Conservation (phyloP, 1,140 invertebrate species). For the Onthophagus taurus region DNA sequence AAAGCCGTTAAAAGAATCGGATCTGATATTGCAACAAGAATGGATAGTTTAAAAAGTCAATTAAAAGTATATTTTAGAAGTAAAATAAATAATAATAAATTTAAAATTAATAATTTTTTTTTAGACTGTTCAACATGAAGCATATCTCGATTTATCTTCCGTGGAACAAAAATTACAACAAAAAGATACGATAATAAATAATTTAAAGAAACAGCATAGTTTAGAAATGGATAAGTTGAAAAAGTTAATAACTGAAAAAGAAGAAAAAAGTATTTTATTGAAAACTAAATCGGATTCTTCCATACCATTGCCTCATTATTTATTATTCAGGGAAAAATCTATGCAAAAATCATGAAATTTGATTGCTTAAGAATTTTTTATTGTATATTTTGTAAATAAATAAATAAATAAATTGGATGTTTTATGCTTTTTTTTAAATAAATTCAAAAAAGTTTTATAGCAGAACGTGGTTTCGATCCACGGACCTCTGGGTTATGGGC, state of each 20-base stretch:
- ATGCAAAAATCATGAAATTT: too few relatives aligned
- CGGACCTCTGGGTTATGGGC: slow-evolving; percentile 97
- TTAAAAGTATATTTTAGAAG: slow-evolving; percentile 38
- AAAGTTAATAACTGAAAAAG: slow-evolving; percentile 41
- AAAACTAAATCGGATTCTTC: slow-evolving; percentile 19
- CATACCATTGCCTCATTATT: slow-evolving; percentile 25
- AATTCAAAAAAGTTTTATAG: slow-evolving; percentile 44
- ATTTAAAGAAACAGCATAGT: slow-evolving; percentile 42
- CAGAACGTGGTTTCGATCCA: slow-evolving; percentile 92
- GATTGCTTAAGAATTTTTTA: too few relatives aligned
- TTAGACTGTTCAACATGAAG: slow-evolving; percentile 43
- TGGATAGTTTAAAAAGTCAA: slow-evolving; percentile 43
- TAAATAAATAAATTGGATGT: too few relatives aligned
- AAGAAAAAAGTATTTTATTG: slow-evolving; percentile 37
- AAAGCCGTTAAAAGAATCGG: slow-evolving; percentile 42
- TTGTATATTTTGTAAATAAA: too few relatives aligned
- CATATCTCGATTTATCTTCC: slow-evolving; percentile 42
- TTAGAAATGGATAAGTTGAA: slow-evolving; percentile 42
- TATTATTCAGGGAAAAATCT: slow-evolving; percentile 30
- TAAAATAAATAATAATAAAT: not conserved
- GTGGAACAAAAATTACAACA: slow-evolving; percentile 45
- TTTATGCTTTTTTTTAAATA: too few relatives aligned
- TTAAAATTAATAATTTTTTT: slow-evolving; percentile 24
- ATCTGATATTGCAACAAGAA: slow-evolving; percentile 40
- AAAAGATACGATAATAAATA: slow-evolving; percentile 39